These are phyloP conservation scores for Lomographa bimaculata DNA, from an alignment of 2,888 invertebrate species.

Conservation along the genomic window DNA sequence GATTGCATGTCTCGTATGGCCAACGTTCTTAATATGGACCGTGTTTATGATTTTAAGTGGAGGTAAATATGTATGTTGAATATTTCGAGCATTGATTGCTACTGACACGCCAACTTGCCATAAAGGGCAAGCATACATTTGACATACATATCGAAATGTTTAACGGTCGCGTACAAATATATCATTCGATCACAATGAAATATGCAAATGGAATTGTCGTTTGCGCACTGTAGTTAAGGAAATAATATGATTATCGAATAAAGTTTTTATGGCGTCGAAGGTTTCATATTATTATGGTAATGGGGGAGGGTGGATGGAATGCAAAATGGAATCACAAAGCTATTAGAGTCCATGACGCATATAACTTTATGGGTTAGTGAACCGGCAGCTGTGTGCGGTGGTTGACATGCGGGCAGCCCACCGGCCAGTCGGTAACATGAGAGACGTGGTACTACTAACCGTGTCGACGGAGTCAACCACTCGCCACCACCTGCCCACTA, in stretches of 20 bases:
- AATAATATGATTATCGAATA: slow-evolving; percentile 19
- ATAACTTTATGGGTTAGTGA: slow-evolving; percentile 57
- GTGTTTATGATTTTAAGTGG: slow-evolving; percentile 42
- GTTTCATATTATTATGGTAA: slow-evolving; percentile 15
- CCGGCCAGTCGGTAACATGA: slow-evolving; percentile 34
- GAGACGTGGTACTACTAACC: slow-evolving; percentile 26
- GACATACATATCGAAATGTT: slow-evolving; percentile 33
- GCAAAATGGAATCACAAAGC: slow-evolving; percentile 42
- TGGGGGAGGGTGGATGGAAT: slow-evolving; percentile 26
- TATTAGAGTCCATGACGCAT: slow-evolving; percentile 48
- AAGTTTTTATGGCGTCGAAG: slow-evolving; percentile 14
- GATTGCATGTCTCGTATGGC: slow-evolving; percentile 48
- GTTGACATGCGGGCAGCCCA: slow-evolving; percentile 44
- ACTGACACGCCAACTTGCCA: slow-evolving; percentile 33
- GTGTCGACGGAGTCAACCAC: slow-evolving; percentile 32
- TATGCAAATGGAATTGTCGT: slow-evolving; percentile 8
- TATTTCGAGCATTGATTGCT: slow-evolving; percentile 37
- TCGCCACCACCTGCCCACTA: slow-evolving; percentile 37
- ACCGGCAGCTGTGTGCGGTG: slow-evolving; percentile 60
- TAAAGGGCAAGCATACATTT: slow-evolving; percentile 33
- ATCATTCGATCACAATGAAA: slow-evolving; percentile 8
- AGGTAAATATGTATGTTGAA: slow-evolving; percentile 48
- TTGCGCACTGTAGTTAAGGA: slow-evolving; percentile 9
- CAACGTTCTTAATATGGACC: slow-evolving; percentile 49
- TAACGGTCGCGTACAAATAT: slow-evolving; percentile 13